These are phyloP conservation scores for Ascidia mentula DNA, from an alignment of 23 tunicate species.

Conservation along the genomic window DNA sequence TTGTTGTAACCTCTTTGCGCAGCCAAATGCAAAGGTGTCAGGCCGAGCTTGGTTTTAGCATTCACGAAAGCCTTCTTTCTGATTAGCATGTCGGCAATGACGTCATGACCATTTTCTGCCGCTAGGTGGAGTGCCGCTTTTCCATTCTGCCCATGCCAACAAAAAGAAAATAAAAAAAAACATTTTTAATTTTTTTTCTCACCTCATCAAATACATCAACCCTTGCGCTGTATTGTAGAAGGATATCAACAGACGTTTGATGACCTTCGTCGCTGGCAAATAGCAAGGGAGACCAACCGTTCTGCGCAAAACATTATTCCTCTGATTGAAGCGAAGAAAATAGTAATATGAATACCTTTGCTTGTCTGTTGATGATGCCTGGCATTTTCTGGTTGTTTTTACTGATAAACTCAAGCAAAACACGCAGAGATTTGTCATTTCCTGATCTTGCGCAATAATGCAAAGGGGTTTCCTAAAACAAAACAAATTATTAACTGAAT, in stretches of 20 bases:
- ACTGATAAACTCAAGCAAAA: constrained; percentile 55
- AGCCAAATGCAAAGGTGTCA: constrained; percentile 89
- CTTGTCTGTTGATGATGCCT: constrained; percentile 70
- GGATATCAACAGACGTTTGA: constrained; percentile 51
- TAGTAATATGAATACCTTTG: no score
- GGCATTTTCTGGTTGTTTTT: constrained; percentile 58
- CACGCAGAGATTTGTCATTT: constrained; percentile 39
- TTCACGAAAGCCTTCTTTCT: constrained; percentile 82
- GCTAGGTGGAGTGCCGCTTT: constrained; percentile 94
- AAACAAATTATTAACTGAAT: neutral
- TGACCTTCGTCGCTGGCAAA: constrained; percentile 96
- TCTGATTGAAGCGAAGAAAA: no score
- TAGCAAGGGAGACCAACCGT: constrained; percentile 90
- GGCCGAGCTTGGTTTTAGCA: constrained; percentile 91
- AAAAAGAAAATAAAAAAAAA: no score
- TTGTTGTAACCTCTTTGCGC: constrained; percentile 82
- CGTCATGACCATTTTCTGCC: constrained; percentile 76
- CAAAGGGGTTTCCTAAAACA: constrained; percentile 71
- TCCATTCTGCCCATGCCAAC: constrained; percentile 81
- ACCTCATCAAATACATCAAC: constrained; percentile 97
- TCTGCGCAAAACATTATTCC: constrained; percentile 49
- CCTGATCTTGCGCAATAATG: constrained; percentile 89
- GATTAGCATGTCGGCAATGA: constrained; percentile 69
- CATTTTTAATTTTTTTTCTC: neutral
- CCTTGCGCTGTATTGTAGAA: constrained; percentile 70